Evolutionary conservation across 2,888 invertebrate species (phyloP).

Genomic region (Sminthurinus aureus): DNA sequence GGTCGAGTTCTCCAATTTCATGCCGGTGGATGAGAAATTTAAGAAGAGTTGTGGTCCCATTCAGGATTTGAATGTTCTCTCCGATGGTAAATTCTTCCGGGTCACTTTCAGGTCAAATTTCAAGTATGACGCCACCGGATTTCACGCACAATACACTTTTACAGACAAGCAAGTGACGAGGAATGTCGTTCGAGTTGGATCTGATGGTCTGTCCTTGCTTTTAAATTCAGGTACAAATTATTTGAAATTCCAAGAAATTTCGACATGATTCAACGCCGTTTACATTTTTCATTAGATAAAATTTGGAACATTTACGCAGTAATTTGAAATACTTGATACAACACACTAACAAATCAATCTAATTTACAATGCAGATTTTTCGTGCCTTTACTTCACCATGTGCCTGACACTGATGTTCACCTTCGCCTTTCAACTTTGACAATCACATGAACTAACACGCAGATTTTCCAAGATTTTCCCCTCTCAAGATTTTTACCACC

Average conservation of each 20-base stretch:
- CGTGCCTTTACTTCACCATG: conserved; percentile 18
- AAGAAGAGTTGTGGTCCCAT: conserved; percentile 85
- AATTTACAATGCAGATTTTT: neutral
- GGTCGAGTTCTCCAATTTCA: conserved; percentile 95
- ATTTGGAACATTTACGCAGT: too few species aligned
- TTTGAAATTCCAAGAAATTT: neutral
- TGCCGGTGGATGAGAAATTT: conserved; percentile 87
- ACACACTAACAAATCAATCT: neutral
- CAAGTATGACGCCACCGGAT: conserved; percentile 80
- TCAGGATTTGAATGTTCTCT: conserved; percentile 81
- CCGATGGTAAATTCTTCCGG: conserved; percentile 91
- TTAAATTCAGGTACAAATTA: neutral
- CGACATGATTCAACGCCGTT: neutral
- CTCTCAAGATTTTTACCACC: too few species aligned
- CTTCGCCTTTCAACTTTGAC: neutral
- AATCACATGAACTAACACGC: neutral
- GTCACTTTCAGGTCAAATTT: conserved; percentile 90
- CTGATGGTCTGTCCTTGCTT: neutral
- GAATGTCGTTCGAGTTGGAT: neutral
- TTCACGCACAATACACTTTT: conserved; percentile 71
- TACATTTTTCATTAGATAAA: too few species aligned
- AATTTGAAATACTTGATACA: neutral
- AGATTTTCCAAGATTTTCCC: too few species aligned
- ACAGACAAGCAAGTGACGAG: neutral
- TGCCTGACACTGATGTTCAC: neutral